These are phyloP conservation scores for Asobara japonica DNA, from an alignment of 1,140 invertebrate genomes.

Conservation along the genomic window DNA sequence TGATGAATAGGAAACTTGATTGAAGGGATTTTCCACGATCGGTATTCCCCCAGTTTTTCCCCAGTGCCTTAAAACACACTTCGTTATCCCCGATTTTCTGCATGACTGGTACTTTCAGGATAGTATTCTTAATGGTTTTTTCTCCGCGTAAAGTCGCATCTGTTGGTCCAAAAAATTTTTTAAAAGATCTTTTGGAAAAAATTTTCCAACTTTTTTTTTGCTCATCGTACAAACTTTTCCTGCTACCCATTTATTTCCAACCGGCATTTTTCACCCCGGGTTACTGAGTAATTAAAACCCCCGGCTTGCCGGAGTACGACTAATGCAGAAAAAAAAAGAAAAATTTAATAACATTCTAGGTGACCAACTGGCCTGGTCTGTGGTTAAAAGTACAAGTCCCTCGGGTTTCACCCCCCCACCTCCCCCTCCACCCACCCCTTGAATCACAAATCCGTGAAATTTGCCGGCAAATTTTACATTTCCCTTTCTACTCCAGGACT, in stretches of 20 bases:
- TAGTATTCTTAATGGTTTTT: no score
- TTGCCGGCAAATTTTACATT: not conserved
- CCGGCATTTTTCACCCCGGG: not conserved
- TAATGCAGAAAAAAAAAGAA: not conserved
- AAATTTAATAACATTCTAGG: not conserved
- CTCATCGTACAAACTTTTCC: not conserved
- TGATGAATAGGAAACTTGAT: not conserved
- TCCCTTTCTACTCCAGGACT: not conserved
- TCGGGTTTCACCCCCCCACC: no score
- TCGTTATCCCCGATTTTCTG: not conserved
- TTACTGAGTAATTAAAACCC: not conserved
- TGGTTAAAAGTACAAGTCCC: not conserved
- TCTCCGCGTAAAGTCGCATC: no score
- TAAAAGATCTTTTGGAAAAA: no score
- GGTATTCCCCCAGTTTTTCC: not conserved
- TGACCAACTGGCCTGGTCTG: not conserved
- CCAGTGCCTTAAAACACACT: not conserved
- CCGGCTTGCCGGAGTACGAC: not conserved
- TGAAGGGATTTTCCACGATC: not conserved
- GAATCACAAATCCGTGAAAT: conserved; percentile 11
- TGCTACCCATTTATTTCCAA: not conserved
- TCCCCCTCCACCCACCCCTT: not conserved
- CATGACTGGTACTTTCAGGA: not conserved
- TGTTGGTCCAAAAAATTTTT: no score
- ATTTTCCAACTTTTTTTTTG: no score